Percentiles rank a stretch among this genome's conserved stretches.
phyloP scores from a whole-genome alignment of 2,888 invertebrate genomes.

The Pyrrhosoma nymphula region DNA sequence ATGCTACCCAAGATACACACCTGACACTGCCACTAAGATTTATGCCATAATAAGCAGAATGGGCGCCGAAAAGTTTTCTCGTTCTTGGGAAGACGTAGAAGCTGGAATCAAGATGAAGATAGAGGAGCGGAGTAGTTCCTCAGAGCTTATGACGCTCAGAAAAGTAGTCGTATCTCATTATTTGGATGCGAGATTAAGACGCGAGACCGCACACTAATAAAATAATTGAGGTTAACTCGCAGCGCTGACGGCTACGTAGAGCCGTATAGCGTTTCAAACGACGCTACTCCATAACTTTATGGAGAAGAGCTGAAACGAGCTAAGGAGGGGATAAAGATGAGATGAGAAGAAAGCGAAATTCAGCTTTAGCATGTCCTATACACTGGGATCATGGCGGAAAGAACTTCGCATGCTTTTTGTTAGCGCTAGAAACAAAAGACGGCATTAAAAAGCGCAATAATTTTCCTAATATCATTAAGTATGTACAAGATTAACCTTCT shows the following conservation, averaged over 20 bases:
- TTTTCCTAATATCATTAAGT: too few relatives aligned
- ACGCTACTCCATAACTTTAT: not conserved
- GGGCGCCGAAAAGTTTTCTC: not conserved
- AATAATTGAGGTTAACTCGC: not conserved
- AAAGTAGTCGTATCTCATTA: not conserved
- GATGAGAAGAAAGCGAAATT: not conserved
- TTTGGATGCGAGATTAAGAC: not conserved
- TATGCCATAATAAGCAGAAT: not conserved
- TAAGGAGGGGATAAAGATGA: not conserved
- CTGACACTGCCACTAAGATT: not conserved
- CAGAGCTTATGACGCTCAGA: too few relatives aligned
- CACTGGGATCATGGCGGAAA: not conserved
- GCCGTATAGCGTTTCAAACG: too few relatives aligned
- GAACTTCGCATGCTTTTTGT: not conserved
- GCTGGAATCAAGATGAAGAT: not conserved
- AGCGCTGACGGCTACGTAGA: not conserved
- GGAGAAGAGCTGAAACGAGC: not conserved
- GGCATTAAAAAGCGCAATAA: too few relatives aligned
- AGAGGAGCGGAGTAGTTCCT: not conserved
- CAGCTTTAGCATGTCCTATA: not conserved
- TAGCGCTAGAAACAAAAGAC: too few relatives aligned
- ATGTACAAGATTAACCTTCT: too few relatives aligned
- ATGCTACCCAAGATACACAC: too few relatives aligned
- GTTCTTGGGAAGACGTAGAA: not conserved
- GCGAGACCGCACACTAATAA: not conserved